Conservation (phyloP, 2,888 invertebrate species). For the Eilema caniola region DNA sequence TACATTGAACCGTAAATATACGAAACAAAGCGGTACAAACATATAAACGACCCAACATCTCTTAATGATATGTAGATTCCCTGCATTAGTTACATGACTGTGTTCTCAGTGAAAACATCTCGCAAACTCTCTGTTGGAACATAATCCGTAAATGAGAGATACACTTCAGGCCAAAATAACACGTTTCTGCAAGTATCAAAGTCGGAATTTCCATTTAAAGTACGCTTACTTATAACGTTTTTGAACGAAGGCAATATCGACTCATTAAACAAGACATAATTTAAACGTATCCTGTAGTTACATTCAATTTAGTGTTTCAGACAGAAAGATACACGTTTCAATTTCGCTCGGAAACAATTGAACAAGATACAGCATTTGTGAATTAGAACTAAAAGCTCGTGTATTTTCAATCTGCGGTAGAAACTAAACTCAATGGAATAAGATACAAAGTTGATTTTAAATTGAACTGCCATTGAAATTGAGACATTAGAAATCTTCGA, state of each 20-base stretch:
- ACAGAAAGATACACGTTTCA: conserved; percentile 53
- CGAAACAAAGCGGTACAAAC: conserved; percentile 85
- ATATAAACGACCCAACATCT: conserved; percentile 84
- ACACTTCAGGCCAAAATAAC: conserved; percentile 51
- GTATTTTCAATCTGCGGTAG: conserved; percentile 56
- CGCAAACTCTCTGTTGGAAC: conserved; percentile 63
- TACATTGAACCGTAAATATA: conserved; percentile 81
- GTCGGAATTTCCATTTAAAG: conserved; percentile 32
- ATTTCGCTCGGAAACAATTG: conserved; percentile 48
- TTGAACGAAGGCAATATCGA: conserved; percentile 60
- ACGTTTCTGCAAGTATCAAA: conserved; percentile 23
- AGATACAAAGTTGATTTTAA: conserved; percentile 10
- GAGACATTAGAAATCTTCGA: conserved; percentile 86
- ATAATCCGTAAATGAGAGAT: conserved; percentile 38
- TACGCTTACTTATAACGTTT: conserved; percentile 50
- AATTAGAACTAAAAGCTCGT: conserved; percentile 60
- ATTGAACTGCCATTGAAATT: conserved; percentile 67
- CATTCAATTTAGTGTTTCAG: conserved; percentile 63
- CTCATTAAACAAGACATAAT: conserved; percentile 87
- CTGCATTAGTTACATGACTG: conserved; percentile 86
- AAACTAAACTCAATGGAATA: conserved; percentile 52
- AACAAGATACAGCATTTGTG: conserved; percentile 61
- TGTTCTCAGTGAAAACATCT: conserved; percentile 85
- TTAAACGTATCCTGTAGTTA: conserved; percentile 67
- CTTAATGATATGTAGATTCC: conserved; percentile 87